These are phyloP conservation scores for Virgularia gustaviana DNA, from an alignment of 92 coral and sea anemone genomes.

Conservation along the genomic window DNA sequence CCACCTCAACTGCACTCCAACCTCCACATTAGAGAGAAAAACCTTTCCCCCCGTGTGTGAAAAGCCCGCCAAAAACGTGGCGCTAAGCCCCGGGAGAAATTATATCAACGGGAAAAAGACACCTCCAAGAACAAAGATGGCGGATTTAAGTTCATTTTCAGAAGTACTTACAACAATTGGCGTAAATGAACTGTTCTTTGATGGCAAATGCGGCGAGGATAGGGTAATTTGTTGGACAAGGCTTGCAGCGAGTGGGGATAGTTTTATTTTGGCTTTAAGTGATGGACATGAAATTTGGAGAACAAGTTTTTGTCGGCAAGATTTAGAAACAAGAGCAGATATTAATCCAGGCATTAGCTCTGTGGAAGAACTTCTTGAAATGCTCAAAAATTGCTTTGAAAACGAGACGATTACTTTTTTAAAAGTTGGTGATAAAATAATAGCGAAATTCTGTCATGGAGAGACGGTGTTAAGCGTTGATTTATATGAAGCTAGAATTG, in stretches of 20 bases:
- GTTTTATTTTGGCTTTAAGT: conserved; percentile 5
- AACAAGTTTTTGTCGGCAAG: background rate
- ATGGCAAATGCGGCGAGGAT: conserved; percentile 13
- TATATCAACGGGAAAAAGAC: background rate
- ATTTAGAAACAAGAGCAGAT: background rate
- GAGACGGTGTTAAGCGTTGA: conserved; percentile 4
- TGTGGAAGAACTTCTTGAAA: background rate
- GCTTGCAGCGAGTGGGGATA: background rate
- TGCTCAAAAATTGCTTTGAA: conserved; percentile 11
- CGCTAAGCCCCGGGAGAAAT: background rate
- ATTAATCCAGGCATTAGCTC: background rate
- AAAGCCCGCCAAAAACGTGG: background rate
- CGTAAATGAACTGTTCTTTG: conserved; percentile 23
- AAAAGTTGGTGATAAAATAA: conserved; percentile 18
- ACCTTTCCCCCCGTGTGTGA: background rate
- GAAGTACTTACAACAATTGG: conserved; percentile 1
- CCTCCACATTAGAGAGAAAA: too few relatives aligned
- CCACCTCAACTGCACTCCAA: too few relatives aligned
- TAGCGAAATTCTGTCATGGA: background rate
- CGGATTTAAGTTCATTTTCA: background rate
- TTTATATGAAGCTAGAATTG: conserved; percentile 15
- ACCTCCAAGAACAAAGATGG: conserved; percentile 2
- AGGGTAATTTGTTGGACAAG: conserved; percentile 30
- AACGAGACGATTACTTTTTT: background rate
- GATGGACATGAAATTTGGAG: conserved; percentile 27